Evolutionary conservation across 2,888 invertebrate species (phyloP).

Genomic region (Agrochola circellaris): DNA sequence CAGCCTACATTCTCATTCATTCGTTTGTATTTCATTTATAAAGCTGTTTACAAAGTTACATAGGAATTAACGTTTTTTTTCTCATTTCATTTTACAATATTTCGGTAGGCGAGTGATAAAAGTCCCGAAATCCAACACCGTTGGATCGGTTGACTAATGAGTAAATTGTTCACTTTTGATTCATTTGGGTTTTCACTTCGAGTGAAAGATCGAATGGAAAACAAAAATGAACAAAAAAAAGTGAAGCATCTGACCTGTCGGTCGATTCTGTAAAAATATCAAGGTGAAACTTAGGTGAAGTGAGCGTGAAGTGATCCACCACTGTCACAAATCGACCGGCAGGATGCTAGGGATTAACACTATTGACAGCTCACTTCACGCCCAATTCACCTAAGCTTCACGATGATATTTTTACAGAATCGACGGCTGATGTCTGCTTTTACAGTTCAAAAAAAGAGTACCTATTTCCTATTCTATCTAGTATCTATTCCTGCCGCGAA

Average conservation of each 20-base stretch:
- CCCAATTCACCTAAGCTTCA: too few relatives aligned
- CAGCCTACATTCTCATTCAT: neutral
- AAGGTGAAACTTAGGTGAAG: too few relatives aligned
- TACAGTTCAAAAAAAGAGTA: neutral
- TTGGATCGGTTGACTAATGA: neutral
- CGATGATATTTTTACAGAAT: too few relatives aligned
- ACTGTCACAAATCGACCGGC: too few relatives aligned
- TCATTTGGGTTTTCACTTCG: neutral
- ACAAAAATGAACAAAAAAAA: neutral
- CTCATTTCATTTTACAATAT: neutral
- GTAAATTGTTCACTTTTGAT: neutral
- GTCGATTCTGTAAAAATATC: too few relatives aligned
- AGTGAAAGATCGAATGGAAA: too few relatives aligned
- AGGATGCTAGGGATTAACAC: too few relatives aligned
- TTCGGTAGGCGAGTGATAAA: neutral
- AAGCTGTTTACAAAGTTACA: neutral
- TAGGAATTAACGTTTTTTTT: neutral
- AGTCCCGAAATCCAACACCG: neutral
- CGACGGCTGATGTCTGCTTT: neutral
- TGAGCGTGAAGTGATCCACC: too few relatives aligned
- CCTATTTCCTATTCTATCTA: too few relatives aligned
- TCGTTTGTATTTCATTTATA: neutral
- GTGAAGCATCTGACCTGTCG: neutral
- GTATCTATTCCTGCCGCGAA: neutral
- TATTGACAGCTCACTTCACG: too few relatives aligned